Evolutionary conservation across 2,113 vertebrate species (phyloP).

Genomic region (Dolichallabes microphthalmus): DNA sequence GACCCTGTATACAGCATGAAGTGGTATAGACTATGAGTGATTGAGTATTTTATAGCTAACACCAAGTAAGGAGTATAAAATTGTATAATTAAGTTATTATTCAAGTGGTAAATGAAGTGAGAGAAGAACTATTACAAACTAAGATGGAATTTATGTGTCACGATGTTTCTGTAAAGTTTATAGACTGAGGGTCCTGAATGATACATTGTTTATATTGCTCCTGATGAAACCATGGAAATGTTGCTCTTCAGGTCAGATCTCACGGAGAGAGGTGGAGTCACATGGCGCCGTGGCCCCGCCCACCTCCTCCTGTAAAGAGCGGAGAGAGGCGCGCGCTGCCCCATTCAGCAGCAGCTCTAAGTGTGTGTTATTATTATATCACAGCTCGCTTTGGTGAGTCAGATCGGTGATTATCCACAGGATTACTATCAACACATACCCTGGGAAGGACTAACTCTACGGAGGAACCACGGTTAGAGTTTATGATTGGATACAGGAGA

Average conservation of each 20-base stretch:
- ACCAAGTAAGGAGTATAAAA: no score
- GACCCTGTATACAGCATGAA: no score
- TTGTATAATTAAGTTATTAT: no score
- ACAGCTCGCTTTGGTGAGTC: neutral
- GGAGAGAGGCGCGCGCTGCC: conserved; percentile 15
- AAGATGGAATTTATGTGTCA: neutral
- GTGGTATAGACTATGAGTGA: no score
- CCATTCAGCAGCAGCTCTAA: conserved; percentile 14
- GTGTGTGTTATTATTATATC: no score
- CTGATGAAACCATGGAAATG: neutral
- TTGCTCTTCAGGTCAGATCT: neutral
- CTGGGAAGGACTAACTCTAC: neutral
- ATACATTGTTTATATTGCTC: neutral
- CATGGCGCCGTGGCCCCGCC: conserved; percentile 36
- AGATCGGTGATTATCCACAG: neutral
- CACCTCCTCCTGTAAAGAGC: conserved; percentile 40
- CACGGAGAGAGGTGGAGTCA: neutral
- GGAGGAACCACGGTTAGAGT: neutral
- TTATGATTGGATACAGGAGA: conserved; percentile 12
- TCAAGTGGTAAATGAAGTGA: neutral
- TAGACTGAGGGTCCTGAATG: no score
- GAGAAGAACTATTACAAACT: neutral
- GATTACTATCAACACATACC: neutral
- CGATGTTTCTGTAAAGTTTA: neutral
- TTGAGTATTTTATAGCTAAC: no score